Conservation (phyloP, 2,113 vertebrate species). For the Ceyx margarethae region DNA sequence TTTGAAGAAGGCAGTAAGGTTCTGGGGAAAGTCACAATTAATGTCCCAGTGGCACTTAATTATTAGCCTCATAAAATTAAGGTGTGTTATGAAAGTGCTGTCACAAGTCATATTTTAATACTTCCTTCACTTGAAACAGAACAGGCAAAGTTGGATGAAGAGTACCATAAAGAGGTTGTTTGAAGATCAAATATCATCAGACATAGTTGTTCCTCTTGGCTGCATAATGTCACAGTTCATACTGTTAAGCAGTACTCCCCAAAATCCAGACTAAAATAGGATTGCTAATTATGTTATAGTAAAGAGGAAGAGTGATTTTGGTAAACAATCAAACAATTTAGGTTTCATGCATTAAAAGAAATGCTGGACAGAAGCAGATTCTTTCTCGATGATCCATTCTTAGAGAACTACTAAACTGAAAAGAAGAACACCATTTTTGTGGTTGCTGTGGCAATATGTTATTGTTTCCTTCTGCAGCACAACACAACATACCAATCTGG, state of each 20-base stretch:
- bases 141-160: neutral
- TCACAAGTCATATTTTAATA: neutral
- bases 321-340: neutral
- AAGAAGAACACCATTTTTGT: neutral
- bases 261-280: neutral
- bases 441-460: neutral
- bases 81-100: neutral
- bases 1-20: slow-evolving; percentile 9
- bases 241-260: neutral
- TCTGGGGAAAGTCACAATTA: neutral
- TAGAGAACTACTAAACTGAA: neutral
- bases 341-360: neutral
- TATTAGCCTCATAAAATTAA: slow-evolving; percentile 16
- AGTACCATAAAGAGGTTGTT: neutral
- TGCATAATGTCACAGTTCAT: neutral
- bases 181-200: neutral
- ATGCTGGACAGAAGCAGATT: neutral
- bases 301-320: neutral
- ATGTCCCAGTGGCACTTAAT: neutral
- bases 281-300: neutral
- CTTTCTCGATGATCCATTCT: neutral
- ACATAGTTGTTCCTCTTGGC: neutral
- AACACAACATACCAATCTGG: neutral
- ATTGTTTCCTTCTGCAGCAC: neutral
- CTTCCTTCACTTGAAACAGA: neutral